phyloP scores from a whole-genome alignment of 2,113 vertebrate genomes.

The Actenoides hombroni region DNA sequence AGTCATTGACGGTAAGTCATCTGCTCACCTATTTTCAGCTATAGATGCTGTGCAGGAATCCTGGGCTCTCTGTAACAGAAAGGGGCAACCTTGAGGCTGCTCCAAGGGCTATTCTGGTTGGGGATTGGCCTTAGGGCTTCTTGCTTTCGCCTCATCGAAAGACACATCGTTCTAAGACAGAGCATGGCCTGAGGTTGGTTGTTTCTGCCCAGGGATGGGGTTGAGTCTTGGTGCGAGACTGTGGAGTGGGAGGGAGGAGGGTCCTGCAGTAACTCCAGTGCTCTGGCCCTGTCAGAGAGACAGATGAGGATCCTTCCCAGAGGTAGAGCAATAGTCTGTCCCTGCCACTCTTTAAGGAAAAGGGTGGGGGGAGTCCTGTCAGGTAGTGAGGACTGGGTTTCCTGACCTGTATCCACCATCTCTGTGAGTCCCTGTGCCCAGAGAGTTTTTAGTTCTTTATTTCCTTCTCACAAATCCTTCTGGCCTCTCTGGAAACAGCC shows the following conservation, averaged over 20 bases:
- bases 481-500: not conserved
- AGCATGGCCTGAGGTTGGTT: not conserved
- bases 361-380: not conserved
- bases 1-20: conserved; percentile 59
- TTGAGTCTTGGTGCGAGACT: not conserved
- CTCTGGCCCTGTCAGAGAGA: not conserved
- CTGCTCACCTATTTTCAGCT: accelerated
- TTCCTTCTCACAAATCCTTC: not conserved
- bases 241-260: not conserved
- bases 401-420: not conserved
- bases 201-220: not conserved
- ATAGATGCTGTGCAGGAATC: not conserved
- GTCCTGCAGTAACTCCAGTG: not conserved
- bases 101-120: not conserved
- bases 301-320: not conserved
- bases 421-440: accelerated
- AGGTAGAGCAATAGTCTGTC: not conserved
- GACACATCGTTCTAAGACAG: not conserved
- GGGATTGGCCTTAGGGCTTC: accelerated
- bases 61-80: not conserved
- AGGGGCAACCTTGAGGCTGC: not conserved
- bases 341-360: not conserved
- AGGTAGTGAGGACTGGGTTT: not conserved
- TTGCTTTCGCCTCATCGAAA: not conserved
- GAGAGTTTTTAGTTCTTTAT: not conserved